These are phyloP conservation scores for Drosophila robusta DNA, from an alignment of 2,888 invertebrate species.

Conservation along the genomic window DNA sequence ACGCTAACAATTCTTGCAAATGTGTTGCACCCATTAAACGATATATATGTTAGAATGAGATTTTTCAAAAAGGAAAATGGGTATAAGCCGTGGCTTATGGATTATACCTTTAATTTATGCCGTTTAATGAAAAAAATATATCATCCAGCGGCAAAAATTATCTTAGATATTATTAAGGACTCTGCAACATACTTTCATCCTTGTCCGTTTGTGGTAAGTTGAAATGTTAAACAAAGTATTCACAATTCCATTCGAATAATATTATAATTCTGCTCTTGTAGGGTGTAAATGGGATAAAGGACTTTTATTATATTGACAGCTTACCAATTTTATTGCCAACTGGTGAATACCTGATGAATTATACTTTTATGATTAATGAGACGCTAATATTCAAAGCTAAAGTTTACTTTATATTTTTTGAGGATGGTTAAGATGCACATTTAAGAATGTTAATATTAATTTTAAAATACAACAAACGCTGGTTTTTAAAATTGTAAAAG, in stretches of 20 bases:
- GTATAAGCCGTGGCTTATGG: slow-evolving; percentile 31
- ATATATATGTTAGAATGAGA: slow-evolving; percentile 8
- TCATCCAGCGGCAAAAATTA: slow-evolving; percentile 19
- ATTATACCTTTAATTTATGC: slow-evolving; percentile 22
- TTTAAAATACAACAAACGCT: no score
- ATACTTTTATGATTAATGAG: slow-evolving; percentile 23
- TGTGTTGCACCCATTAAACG: not conserved
- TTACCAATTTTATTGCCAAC: slow-evolving; percentile 7
- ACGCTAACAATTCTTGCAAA: slow-evolving; percentile 11
- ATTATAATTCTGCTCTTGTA: not conserved
- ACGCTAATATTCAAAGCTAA: slow-evolving; percentile 13
- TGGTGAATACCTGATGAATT: slow-evolving; percentile 21
- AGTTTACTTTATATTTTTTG: slow-evolving; percentile 29
- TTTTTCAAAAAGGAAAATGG: slow-evolving; percentile 30
- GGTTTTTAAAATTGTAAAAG: no score
- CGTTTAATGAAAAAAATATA: slow-evolving; percentile 1
- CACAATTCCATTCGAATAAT: no score
- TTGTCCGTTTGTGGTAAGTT: slow-evolving; percentile 31
- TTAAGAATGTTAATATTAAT: no score
- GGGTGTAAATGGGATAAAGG: slow-evolving; percentile 18
- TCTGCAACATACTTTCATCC: slow-evolving; percentile 31
- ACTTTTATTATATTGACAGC: slow-evolving; percentile 13
- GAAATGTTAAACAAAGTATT: not conserved
- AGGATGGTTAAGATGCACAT: slow-evolving; percentile 1
- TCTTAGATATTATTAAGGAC: slow-evolving; percentile 14